These are phyloP conservation scores for Dipodomys spectabilis DNA, from an alignment of 2,113 vertebrate species.

Conservation along the genomic window DNA sequence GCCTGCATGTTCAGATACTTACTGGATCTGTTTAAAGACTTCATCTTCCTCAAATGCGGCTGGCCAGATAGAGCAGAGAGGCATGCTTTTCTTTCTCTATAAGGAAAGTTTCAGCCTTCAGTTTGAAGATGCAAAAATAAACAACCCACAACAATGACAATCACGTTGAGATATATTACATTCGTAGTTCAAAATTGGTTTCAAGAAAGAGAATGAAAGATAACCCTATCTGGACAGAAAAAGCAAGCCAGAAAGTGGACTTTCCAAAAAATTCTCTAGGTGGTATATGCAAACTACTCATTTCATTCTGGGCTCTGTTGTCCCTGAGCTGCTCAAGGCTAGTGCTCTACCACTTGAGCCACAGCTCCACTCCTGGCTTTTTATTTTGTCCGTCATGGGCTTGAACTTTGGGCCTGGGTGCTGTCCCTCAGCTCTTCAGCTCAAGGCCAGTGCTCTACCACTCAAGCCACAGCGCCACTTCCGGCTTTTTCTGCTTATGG, in stretches of 20 bases:
- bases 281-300: neutral
- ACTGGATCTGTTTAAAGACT: neutral
- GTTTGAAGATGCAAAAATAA: too few species aligned
- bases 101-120: neutral
- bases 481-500: too few species aligned
- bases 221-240: neutral
- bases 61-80: neutral
- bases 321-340: too few species aligned
- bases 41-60: neutral
- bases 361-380: too few species aligned
- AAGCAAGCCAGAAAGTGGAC: neutral
- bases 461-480: too few species aligned
- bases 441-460: too few species aligned
- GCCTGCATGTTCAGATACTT: neutral
- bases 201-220: neutral
- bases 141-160: too few species aligned
- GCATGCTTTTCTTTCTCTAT: neutral
- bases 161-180: neutral
- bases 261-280: neutral
- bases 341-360: too few species aligned
- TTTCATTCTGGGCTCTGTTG: neutral
- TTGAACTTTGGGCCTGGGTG: too few species aligned
- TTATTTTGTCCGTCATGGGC: too few species aligned
- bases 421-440: too few species aligned
- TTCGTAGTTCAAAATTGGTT: neutral